These are phyloP conservation scores for Emydocephalus ijimae DNA, from an alignment of 2,113 vertebrate species.

Conservation along the genomic window DNA sequence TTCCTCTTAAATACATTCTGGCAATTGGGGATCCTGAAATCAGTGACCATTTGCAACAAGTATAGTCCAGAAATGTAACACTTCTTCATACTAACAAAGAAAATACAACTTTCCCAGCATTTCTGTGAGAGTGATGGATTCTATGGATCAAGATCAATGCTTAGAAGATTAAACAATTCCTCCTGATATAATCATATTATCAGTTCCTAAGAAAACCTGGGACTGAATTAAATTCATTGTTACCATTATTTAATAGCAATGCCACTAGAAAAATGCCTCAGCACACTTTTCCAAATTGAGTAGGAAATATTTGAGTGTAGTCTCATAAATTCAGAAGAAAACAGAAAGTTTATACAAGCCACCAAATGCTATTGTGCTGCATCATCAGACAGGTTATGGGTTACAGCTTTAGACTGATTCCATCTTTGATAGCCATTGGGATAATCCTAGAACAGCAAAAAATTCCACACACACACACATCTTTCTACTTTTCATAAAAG, in stretches of 20 bases:
- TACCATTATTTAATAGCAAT: not conserved
- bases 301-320: not conserved
- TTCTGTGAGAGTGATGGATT: not conserved
- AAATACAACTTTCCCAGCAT: not conserved
- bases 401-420: not conserved
- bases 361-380: not conserved
- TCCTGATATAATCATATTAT: not conserved
- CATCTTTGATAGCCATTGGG: conserved; percentile 9
- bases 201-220: not conserved
- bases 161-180: not conserved
- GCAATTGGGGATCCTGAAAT: not conserved
- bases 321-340: not conserved
- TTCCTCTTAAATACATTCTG: not conserved
- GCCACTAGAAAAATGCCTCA: not conserved
- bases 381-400: not conserved
- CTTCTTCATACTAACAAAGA: not conserved
- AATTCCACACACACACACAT: too few relatives aligned
- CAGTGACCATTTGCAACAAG: not conserved
- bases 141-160: not conserved
- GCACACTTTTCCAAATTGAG: not conserved
- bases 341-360: not conserved
- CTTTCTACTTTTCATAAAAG: conserved; percentile 25
- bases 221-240: not conserved
- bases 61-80: not conserved
- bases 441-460: conserved; percentile 28